Evolutionary conservation across 2,113 vertebrate species (phyloP), one percentile per base, ranked within the genome.

Genomic region (Bos taurus): DNA sequence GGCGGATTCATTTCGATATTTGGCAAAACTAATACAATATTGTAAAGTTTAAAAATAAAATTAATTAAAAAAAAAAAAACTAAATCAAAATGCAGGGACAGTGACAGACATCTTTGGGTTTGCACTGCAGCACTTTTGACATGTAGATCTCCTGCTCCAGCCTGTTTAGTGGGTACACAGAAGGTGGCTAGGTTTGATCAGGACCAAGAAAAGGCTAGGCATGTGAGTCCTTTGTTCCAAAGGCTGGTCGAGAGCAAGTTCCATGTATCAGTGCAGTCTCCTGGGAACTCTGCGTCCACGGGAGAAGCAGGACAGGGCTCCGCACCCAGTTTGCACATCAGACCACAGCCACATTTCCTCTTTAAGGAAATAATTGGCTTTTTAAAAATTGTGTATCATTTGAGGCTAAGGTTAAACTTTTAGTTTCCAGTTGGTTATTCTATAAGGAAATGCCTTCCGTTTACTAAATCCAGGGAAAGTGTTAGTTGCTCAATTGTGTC

Each of bases 281-380:
- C 54, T 43, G 71, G 21, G 43, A 62, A 28, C 40, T 48, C 40
- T 1, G 0, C 1, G 0, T 56, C 16, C 33, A 26, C 4, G 7
- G 74, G 33, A 57, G 15, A 48, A 40, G 10, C 9, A 54, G 17
- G 4, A 4, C 1, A 7, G 40, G 25, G 54, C 33, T 6, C 30
- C 6, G 36, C 8, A 43, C 48, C 3, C 0, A 62, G 67, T 23
- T 28, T 12, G 13, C 8, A 23, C 30, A 5, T 56, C 13, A 36
- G 43, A 52, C 25, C 52, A 28, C 16, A 77, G 28, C 25, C 81
- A 48, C 0, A 0, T n/a, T 48, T 90, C 40, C 5, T 62, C 26
- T 36, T n/a, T 54, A 33, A 82, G 21, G 40, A 56, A 64, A 90
- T 33, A 52, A 15, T 60, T 19, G 36, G 23, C 19, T 50, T 92